These are phyloP conservation scores for Crotalus tigris DNA, from an alignment of 2,113 vertebrate genomes.

Conservation along the genomic window DNA sequence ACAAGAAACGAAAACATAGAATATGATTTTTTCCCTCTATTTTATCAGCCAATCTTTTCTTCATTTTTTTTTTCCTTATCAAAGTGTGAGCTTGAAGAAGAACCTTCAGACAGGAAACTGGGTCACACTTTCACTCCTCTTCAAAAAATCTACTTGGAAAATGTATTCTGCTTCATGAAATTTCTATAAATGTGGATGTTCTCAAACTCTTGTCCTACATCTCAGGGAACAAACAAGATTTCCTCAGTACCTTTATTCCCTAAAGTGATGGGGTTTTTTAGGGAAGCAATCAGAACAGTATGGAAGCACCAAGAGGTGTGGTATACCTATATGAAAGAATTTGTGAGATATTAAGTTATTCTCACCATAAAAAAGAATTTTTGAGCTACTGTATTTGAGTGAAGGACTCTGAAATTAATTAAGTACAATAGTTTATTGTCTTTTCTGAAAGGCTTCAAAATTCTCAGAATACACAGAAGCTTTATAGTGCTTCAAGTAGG, in stretches of 20 bases:
- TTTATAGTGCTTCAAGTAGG: not conserved
- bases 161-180: not conserved
- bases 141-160: not conserved
- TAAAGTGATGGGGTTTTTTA: not conserved
- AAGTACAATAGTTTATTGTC: not conserved
- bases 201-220: not conserved
- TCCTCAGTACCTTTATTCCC: not conserved
- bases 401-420: not conserved
- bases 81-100: not conserved
- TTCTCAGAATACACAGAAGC: not conserved
- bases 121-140: not conserved
- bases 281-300: not conserved
- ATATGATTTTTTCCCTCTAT: not conserved
- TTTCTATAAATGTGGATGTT: not conserved
- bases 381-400: fast-evolving
- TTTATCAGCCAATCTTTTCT: not conserved
- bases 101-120: not conserved
- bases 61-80: not conserved
- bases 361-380: not conserved
- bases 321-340: not conserved
- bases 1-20: not conserved
- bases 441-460: not conserved
- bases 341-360: not conserved
- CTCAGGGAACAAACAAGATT: not conserved
- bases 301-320: not conserved